These are phyloP conservation scores for Onychostruthus taczanowskii DNA, from an alignment of 2,113 vertebrate genomes.

Conservation along the genomic window DNA sequence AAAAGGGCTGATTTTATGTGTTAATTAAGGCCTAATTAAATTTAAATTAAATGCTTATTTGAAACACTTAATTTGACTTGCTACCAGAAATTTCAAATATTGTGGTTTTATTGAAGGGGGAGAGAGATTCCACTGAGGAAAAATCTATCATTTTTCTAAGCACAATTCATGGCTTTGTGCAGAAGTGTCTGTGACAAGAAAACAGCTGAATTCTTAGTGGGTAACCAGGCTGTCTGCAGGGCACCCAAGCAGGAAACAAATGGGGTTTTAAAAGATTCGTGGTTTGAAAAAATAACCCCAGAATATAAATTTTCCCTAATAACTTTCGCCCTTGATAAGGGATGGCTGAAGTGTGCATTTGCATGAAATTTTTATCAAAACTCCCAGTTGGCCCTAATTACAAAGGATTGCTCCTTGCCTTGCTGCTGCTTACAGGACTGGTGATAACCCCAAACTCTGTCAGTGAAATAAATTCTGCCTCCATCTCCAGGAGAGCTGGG, in stretches of 20 bases:
- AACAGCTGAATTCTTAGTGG: conserved; percentile 12
- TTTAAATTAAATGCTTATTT: conserved; percentile 76
- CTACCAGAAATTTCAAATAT: conserved; percentile 67
- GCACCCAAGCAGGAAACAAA: neutral
- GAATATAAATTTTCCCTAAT: neutral
- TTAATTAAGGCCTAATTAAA: conserved; percentile 78
- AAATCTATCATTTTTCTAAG: conserved; percentile 27
- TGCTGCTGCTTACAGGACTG: neutral
- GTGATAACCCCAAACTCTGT: neutral
- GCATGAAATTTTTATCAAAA: neutral
- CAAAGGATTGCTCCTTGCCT: neutral
- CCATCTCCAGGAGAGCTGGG: neutral
- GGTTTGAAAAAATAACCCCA: neutral
- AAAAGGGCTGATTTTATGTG: conserved; percentile 75
- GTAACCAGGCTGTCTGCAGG: neutral
- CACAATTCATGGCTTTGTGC: conserved; percentile 38
- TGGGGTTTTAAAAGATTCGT: neutral
- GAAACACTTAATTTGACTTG: conserved; percentile 74
- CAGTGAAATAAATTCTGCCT: neutral
- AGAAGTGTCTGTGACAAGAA: neutral
- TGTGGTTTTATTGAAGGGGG: conserved; percentile 44
- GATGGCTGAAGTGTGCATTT: neutral
- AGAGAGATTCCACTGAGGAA: neutral
- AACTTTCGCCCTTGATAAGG: neutral
- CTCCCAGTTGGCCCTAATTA: neutral